Conservation (phyloP, 2,113 vertebrate species). For the Pseudorectes ferrugineus region DNA sequence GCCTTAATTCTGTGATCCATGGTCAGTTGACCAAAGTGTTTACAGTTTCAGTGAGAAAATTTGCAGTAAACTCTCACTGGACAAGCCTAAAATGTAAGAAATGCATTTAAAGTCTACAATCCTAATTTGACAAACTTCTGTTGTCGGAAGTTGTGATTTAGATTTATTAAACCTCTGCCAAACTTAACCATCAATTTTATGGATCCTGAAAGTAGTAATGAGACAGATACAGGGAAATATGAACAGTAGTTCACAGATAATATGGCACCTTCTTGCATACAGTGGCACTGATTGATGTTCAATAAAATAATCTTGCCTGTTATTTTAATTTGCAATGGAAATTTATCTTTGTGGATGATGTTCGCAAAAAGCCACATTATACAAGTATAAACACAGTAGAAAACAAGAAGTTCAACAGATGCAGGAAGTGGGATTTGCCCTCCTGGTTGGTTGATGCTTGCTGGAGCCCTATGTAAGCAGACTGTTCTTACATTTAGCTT, state of each 20-base stretch:
- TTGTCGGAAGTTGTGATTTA: neutral
- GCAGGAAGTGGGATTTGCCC: neutral
- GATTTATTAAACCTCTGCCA: neutral
- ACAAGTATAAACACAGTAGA: neutral
- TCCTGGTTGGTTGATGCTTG: neutral
- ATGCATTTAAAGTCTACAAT: neutral
- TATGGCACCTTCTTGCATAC: neutral
- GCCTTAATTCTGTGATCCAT: neutral
- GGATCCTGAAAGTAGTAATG: neutral
- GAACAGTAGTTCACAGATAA: neutral
- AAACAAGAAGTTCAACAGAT: neutral
- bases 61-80: neutral
- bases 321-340: neutral
- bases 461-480: neutral
- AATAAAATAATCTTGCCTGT: neutral
- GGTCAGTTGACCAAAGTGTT: neutral
- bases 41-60: neutral
- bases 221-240: neutral
- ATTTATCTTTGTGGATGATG: neutral
- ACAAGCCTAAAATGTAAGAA: neutral
- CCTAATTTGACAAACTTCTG: neutral
- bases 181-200: neutral
- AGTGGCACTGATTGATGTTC: neutral
- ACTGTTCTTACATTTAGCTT: slow-evolving; percentile 21
- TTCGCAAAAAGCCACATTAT: neutral